These are phyloP conservation scores for Leuctra nigra DNA, from an alignment of 2,888 invertebrate genomes.

Conservation along the genomic window DNA sequence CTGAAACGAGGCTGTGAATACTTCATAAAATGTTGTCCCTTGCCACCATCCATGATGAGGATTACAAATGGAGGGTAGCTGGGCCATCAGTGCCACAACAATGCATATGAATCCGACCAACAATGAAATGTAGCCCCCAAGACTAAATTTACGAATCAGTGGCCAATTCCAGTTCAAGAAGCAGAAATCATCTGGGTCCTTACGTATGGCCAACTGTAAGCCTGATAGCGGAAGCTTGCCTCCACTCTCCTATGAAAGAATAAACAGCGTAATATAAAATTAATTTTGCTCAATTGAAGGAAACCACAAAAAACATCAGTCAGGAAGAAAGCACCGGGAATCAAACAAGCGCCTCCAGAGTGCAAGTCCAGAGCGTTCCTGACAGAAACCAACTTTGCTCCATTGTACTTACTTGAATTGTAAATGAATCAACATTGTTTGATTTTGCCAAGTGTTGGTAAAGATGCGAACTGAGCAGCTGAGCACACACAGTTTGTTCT, in stretches of 20 bases:
- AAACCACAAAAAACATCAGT: no score
- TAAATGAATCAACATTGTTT: conserved; percentile 26
- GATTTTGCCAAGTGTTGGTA: conserved; percentile 30
- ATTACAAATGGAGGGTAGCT: conserved; percentile 45
- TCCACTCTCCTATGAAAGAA: conserved; percentile 39
- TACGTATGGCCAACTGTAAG: conserved; percentile 40
- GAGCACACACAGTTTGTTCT: conserved; percentile 33
- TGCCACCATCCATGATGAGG: conserved; percentile 69
- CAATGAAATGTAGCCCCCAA: conserved; percentile 66
- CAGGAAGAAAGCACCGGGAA: no score
- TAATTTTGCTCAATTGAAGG: no score
- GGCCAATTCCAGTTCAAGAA: conserved; percentile 76
- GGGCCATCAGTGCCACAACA: conserved; percentile 64
- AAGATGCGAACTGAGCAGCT: conserved; percentile 32
- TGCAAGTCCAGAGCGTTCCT: background rate
- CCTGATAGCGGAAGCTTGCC: conserved; percentile 41
- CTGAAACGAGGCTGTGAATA: conserved; percentile 76
- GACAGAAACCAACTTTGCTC: background rate
- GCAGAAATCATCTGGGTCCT: conserved; percentile 44
- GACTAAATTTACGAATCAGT: conserved; percentile 62
- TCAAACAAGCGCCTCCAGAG: no score
- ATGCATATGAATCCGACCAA: conserved; percentile 65
- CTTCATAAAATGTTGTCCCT: conserved; percentile 75
- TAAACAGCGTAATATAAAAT: background rate
- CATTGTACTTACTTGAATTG: conserved; percentile 24